Evolutionary conservation across 1,140 invertebrate genomes (phyloP).

Genomic region (Orius laevigatus): DNA sequence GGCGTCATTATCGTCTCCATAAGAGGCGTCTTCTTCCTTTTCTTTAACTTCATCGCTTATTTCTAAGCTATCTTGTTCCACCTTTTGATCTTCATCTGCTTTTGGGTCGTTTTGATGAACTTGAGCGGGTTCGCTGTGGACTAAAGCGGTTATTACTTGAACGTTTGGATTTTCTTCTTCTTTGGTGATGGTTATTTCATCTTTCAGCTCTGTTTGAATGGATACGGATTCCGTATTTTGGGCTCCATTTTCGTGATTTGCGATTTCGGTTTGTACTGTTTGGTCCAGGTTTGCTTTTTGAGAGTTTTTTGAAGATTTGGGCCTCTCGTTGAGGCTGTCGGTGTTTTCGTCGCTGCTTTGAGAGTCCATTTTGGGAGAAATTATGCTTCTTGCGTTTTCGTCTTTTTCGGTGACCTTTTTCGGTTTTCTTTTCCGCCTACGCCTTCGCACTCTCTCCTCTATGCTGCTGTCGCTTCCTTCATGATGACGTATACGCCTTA

Average conservation of each 20-base stretch:
- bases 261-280: conserved; percentile 6
- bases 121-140: conserved; percentile 6
- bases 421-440: conserved; percentile 13
- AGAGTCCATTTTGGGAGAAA: conserved; percentile 15
- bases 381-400: conserved; percentile 7
- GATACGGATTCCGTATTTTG: too few relatives aligned
- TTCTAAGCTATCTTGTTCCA: conserved; percentile 1
- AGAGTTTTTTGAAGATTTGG: conserved; percentile 12
- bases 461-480: conserved; percentile 12
- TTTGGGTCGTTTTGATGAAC: background rate
- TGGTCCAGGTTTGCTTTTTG: conserved; percentile 2
- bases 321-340: too few relatives aligned
- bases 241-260: background rate
- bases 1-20: background rate
- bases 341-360: background rate
- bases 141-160: conserved; percentile 12
- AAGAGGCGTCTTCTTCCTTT: background rate
- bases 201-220: too few relatives aligned
- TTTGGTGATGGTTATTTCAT: conserved; percentile 22
- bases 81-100: background rate
- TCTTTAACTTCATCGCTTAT: background rate
- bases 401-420: conserved; percentile 23
- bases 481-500: conserved; percentile 7
- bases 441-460: conserved; percentile 7
- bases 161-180: conserved; percentile 8